Evolutionary conservation across 2,797 vertebrate genomes (phyloP).

Genomic region (Cheirogaleus major): DNA sequence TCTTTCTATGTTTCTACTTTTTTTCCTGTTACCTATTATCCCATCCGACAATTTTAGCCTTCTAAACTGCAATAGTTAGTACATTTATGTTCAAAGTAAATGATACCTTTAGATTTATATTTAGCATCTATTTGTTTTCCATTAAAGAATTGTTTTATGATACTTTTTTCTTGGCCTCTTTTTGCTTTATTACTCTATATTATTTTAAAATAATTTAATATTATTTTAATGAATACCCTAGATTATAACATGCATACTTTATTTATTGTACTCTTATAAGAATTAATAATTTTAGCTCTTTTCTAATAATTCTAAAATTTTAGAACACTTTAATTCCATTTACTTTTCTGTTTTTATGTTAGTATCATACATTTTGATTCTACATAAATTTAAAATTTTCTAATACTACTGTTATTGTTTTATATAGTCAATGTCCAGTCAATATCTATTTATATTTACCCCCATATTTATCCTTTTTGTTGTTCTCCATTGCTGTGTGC

Average conservation of each 20-base stretch:
- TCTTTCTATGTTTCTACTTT: background rate
- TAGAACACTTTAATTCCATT: background rate
- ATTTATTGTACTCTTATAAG: background rate
- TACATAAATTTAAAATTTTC: background rate
- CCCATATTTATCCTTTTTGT: background rate
- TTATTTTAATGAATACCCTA: background rate
- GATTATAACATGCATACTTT: background rate
- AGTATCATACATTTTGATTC: background rate
- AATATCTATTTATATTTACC: background rate
- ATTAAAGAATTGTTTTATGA: background rate
- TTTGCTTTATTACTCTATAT: background rate
- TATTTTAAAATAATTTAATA: background rate
- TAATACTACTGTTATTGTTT: background rate
- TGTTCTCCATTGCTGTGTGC: background rate
- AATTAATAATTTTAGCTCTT: background rate
- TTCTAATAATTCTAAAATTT: constrained; percentile 21
- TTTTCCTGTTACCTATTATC: background rate
- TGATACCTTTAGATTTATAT: background rate
- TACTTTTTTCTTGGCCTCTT: background rate
- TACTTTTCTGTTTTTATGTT: constrained; percentile 7
- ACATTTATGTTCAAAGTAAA: background rate
- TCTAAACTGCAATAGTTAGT: constrained; percentile 15
- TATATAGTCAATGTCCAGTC: background rate
- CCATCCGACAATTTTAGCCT: background rate
- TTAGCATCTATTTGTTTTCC: background rate